Conservation (phyloP, 2,797 vertebrate genomes). For the Martes flavigula region DNA sequence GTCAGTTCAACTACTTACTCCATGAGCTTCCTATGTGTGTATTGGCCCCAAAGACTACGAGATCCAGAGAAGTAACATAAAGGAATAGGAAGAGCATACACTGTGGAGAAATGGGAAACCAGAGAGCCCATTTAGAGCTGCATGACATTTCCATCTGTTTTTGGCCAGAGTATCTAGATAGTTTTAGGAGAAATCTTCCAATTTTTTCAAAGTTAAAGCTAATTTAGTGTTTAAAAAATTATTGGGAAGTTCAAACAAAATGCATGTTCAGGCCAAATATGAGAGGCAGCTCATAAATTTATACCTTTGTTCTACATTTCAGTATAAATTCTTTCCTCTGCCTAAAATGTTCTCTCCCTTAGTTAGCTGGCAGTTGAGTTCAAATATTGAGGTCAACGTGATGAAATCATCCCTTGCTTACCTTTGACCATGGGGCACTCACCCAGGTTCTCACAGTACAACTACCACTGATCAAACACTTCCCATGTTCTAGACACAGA, state of each 20-base stretch:
- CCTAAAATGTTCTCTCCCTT: neutral
- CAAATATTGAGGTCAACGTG: neutral
- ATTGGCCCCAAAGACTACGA: neutral
- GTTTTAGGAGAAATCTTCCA: neutral
- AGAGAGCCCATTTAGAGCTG: neutral
- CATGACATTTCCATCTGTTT: neutral
- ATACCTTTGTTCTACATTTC: neutral
- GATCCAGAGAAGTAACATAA: neutral
- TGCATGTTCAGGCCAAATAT: neutral
- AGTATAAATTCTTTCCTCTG: neutral
- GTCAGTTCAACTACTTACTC: neutral
- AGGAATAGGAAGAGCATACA: neutral
- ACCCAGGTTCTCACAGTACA: neutral
- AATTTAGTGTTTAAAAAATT: neutral
- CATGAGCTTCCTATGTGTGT: accelerated
- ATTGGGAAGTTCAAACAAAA: neutral
- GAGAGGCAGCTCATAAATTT: neutral
- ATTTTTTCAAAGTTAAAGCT: neutral
- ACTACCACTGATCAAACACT: neutral
- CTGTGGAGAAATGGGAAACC: neutral
- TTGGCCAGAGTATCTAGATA: neutral
- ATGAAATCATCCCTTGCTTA: neutral
- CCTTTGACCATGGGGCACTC: neutral
- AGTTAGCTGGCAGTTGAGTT: neutral
- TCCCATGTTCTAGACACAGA: neutral